Evolutionary conservation across 2,888 invertebrate genomes (phyloP).

Genomic region (Stictocephala bisonia): DNA sequence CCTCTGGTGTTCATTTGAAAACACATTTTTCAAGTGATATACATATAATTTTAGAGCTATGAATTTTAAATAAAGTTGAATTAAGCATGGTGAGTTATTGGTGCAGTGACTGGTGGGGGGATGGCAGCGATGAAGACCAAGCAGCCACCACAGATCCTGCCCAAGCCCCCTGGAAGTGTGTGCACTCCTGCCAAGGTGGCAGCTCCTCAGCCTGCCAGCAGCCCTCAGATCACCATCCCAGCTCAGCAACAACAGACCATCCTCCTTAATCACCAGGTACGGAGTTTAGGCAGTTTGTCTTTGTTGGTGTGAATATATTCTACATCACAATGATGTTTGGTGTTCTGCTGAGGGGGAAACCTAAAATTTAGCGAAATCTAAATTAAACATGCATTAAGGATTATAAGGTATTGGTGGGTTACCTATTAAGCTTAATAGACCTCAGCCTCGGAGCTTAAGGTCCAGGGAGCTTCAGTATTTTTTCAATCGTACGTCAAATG

Average conservation of each 20-base stretch:
- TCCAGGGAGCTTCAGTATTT: no score
- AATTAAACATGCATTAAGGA: no score
- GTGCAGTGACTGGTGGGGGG: slow-evolving; percentile 41
- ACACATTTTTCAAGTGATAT: not conserved
- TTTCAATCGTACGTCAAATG: no score
- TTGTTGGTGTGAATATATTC: no score
- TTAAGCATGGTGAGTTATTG: not conserved
- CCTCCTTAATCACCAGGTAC: slow-evolving; percentile 50
- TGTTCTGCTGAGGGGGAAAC: no score
- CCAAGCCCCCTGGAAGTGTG: slow-evolving; percentile 67
- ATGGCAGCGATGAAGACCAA: slow-evolving; percentile 63
- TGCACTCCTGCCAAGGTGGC: slow-evolving; percentile 46
- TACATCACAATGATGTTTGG: no score
- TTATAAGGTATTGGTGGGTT: no score
- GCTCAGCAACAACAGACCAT: slow-evolving; percentile 46
- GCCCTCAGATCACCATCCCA: slow-evolving; percentile 35
- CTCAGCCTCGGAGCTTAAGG: no score
- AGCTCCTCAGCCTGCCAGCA: slow-evolving; percentile 13
- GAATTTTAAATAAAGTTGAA: not conserved
- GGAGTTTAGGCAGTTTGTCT: no score
- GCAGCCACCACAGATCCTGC: slow-evolving; percentile 72
- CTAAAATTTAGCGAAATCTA: no score
- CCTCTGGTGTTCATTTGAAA: not conserved
- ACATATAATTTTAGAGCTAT: not conserved
- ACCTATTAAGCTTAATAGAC: no score